Evolutionary conservation across 2,888 invertebrate genomes (phyloP).

Genomic region (Spodoptera littoralis): DNA sequence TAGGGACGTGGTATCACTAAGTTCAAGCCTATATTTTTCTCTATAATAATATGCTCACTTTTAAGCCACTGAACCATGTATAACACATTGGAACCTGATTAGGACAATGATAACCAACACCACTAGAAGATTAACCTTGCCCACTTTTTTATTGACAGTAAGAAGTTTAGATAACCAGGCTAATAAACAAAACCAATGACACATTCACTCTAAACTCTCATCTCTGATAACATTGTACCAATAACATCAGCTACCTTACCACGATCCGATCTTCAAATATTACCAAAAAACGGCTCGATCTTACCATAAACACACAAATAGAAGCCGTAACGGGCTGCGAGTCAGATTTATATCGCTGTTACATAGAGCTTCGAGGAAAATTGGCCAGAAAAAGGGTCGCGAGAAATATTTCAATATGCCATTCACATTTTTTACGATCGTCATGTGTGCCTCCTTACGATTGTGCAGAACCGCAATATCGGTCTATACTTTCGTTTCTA

Average conservation of each 20-base stretch:
- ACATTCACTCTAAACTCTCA: too few relatives aligned
- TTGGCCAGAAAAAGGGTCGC: constrained; percentile 81
- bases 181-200: too few relatives aligned
- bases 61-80: too few relatives aligned
- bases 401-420: constrained; percentile 87
- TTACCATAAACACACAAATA: constrained; percentile 67
- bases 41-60: too few relatives aligned
- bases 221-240: neutral
- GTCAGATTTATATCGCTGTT: constrained; percentile 80
- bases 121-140: too few relatives aligned
- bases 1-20: too few relatives aligned
- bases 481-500: constrained; percentile 70
- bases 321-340: constrained; percentile 69
- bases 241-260: constrained; percentile 20
- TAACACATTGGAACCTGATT: too few relatives aligned
- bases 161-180: too few relatives aligned
- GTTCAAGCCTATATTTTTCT: too few relatives aligned
- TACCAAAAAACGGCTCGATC: constrained; percentile 50
- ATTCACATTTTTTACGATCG: constrained; percentile 86
- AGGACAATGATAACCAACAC: too few relatives aligned
- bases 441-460: constrained; percentile 81
- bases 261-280: constrained; percentile 30
- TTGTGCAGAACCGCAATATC: constrained; percentile 82
- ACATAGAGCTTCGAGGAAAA: constrained; percentile 78
- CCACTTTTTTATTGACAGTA: too few relatives aligned